Evolutionary conservation across 1,140 invertebrate species (phyloP).

Genomic region (Drosophila orena): DNA sequence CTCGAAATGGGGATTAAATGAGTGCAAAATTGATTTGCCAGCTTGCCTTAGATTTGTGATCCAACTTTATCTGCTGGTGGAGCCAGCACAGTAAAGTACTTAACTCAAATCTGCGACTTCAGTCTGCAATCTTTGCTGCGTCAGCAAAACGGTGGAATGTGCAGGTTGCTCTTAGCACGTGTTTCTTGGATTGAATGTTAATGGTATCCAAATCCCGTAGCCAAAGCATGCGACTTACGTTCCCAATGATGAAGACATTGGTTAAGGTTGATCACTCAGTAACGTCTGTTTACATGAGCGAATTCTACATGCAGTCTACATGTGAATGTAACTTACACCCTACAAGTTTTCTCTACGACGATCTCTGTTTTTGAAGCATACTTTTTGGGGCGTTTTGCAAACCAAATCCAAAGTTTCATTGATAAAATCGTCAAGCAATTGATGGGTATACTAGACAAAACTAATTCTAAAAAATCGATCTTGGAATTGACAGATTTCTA

Average conservation of each 20-base stretch:
- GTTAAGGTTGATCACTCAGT: neutral
- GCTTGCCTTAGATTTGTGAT: slow-evolving; percentile 9
- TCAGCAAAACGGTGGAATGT: neutral
- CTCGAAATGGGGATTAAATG: slow-evolving; percentile 37
- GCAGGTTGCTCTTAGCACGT: neutral
- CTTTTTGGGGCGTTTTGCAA: slow-evolving; percentile 1
- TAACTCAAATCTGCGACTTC: too few species aligned
- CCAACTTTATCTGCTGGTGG: slow-evolving; percentile 7
- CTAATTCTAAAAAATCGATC: too few species aligned
- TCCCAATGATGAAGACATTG: neutral
- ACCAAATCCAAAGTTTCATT: slow-evolving; percentile 5
- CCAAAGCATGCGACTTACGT: neutral
- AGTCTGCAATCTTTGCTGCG: neutral
- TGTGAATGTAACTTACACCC: neutral
- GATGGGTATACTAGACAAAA: too few species aligned
- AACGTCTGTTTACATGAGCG: too few species aligned
- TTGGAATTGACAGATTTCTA: too few species aligned
- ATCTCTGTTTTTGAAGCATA: slow-evolving; percentile 11
- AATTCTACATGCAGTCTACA: neutral
- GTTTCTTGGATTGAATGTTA: neutral
- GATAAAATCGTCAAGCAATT: neutral
- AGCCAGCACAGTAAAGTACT: neutral
- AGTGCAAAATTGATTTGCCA: slow-evolving; percentile 52
- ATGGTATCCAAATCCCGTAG: neutral
- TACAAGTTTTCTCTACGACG: neutral